Conservation (phyloP, 2,888 invertebrate genomes). For the Sisyra nigra region DNA sequence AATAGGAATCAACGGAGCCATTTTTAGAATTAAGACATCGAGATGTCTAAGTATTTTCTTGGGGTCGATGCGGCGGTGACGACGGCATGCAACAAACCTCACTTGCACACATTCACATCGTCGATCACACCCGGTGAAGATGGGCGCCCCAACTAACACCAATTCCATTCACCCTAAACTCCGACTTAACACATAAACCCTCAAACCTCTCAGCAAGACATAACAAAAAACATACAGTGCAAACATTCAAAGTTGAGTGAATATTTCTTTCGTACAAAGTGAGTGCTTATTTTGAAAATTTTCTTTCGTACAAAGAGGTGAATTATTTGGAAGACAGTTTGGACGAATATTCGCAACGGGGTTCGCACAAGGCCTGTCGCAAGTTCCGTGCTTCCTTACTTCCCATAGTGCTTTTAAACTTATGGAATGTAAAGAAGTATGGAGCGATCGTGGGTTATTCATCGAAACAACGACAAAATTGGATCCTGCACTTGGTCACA, state of each 20-base stretch:
- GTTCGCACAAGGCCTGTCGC: slow-evolving; percentile 32
- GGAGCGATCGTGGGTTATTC: slow-evolving; percentile 40
- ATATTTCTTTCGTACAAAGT: neutral
- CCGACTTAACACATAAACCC: too few species aligned
- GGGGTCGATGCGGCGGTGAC: slow-evolving; percentile 4
- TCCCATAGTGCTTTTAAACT: slow-evolving; percentile 71
- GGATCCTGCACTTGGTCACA: too few species aligned
- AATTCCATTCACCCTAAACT: neutral
- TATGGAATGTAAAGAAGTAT: slow-evolving; percentile 99
- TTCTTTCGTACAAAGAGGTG: neutral
- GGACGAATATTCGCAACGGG: too few species aligned
- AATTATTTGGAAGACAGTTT: neutral
- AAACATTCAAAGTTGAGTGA: neutral
- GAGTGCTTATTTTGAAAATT: neutral
- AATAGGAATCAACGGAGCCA: slow-evolving; percentile 27
- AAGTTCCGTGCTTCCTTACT: slow-evolving; percentile 93
- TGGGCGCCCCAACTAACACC: neutral
- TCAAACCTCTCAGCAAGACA: too few species aligned
- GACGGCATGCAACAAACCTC: slow-evolving; percentile 4
- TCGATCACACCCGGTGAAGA: slow-evolving; percentile 2
- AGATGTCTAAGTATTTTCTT: slow-evolving; percentile 5
- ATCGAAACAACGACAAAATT: neutral
- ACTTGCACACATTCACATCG: slow-evolving; percentile 3
- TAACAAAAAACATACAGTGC: too few species aligned
- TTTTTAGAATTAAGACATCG: slow-evolving; percentile 26